Evolutionary conservation across 2,797 vertebrate species (phyloP).

Genomic region (Phoxinus dragarum): DNA sequence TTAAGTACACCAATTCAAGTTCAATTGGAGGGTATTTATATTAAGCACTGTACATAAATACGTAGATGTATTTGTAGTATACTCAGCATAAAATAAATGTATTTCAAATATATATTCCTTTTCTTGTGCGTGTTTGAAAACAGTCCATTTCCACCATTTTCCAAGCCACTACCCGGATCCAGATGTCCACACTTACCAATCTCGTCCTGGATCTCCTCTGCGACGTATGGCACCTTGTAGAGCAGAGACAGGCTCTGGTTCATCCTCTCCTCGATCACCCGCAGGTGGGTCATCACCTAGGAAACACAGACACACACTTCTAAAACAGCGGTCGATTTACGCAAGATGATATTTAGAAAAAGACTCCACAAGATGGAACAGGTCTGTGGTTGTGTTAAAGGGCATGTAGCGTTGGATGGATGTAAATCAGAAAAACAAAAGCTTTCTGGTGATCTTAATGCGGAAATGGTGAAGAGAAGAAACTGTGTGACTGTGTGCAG

Average conservation of each 20-base stretch:
- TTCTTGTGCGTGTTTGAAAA: neutral
- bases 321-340: neutral
- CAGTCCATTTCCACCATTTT: neutral
- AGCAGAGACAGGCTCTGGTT: slow-evolving; percentile 97
- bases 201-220: slow-evolving; percentile 96
- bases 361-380: slow-evolving; percentile 2
- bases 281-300: slow-evolving; percentile 97
- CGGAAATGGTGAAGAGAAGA: neutral
- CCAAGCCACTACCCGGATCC: neutral
- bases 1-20: too few species aligned
- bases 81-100: too few species aligned
- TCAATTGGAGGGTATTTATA: too few species aligned
- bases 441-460: neutral
- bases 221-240: slow-evolving; percentile 96
- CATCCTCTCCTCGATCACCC: slow-evolving; percentile 96
- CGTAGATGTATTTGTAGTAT: neutral
- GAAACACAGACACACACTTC: slow-evolving; percentile 40
- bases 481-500: neutral
- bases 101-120: neutral
- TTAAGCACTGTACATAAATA: too few species aligned
- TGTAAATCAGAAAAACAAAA: neutral
- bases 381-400: neutral
- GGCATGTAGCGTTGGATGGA: neutral
- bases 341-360: slow-evolving; percentile 7
- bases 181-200: slow-evolving; percentile 77